Base-by-base conservation (phyloP, 2,797 vertebrate species). In the Lutjanus argentimaculatus region DNA sequence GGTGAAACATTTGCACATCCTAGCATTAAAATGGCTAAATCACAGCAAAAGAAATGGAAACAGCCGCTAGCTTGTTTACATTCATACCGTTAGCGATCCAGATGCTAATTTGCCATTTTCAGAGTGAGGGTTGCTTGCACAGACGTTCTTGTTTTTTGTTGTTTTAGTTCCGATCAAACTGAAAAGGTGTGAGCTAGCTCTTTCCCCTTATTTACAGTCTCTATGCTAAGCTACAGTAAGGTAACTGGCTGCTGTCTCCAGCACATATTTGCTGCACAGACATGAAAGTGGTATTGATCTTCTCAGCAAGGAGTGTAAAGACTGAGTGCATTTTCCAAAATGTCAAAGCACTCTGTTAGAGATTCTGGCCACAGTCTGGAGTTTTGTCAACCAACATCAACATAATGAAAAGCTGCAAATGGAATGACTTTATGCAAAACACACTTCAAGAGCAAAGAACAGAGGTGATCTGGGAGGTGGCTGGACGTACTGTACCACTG, bases 321-420 rank as follows among this genome's bases (percentile, higher is more conserved):
- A 62, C 59, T 21, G 61, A 69, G n/a, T 11, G 42, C 1, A 68
- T 76, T 78, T 67, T 12, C 81, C 75, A 84, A 84, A 85, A 87
- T 84, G 81, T 84, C 73, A 81, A 84, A 82, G 74, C 52, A 40
- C 59, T 75, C 30, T 59, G 79, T 70, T 22, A 58, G n/a, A 75
- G 59, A 66, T 75, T 87, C 71, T 76, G 75, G 80, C 80, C 64
- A 78, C 75, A 70, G 76, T 82, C 63, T 90, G 75, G 64, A 90
- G 77, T 92, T 93, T 92, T 90, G 83, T 93, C 90, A 94, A 91
- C 90, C 90, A 91, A 93, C 82, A 91, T 88, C 80, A 92, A 91
- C 86, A 84, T 56, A 88, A 91, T 63, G 68, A 45, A 88, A 89
- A 90, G 85, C 85, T 90, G 81, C 83, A 85, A 89, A 94, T 91